Evolutionary conservation across 64 coral and sea anemone genomes (phyloP), one percentile per base, ranked within the genome.

Genomic region (Exaiptasia diaphana): DNA sequence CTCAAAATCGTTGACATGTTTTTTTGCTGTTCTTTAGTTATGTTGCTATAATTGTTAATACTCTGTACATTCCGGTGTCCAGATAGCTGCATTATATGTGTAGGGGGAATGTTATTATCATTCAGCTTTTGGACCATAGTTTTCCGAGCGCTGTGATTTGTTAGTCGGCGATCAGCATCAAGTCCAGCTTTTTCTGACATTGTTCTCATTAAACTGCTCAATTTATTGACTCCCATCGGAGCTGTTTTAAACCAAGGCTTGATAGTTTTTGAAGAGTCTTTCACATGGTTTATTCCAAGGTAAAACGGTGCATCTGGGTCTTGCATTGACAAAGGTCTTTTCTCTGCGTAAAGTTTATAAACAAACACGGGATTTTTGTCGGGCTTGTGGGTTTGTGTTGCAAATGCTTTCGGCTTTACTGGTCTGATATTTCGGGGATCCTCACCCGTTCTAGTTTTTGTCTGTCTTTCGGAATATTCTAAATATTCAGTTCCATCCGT

Each of bases 401-500:
- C 54, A 54, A 79, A 60, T 41, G 30, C 38, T 38, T 79, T 79
- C 12, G 76, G 76, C 31, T 40, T 40, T 26, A 62, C 76, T 56
- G 52, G 14, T 40, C 55, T 41, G 10, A 41, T 41, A 30, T 78
- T 61, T 38, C 25, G 25, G 27, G 50, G 53, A 39, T 78, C 34
- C 18, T 25, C 21, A 17, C 75, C 75, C n/a, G 76, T 75, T 65
- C 72, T 68, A 20, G 67, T 89, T 58, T 89, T 89, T 34, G 77
- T 74, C 30, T 81, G 86, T 49, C 71, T 74, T 53, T 83, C 70
- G 25, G 69, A 53, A 68, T 76, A 76, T 68, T 90, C 50, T 10
- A 82, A 41, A 74, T 82, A 90, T 57, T 90, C 78, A 15, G 31
- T 45, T 86, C 83, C 83, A 43, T 86, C 58, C 17, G 42, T n/a